phyloP scores from a whole-genome alignment of 2,113 vertebrate genomes.

The Cyanoliseus patagonus region DNA sequence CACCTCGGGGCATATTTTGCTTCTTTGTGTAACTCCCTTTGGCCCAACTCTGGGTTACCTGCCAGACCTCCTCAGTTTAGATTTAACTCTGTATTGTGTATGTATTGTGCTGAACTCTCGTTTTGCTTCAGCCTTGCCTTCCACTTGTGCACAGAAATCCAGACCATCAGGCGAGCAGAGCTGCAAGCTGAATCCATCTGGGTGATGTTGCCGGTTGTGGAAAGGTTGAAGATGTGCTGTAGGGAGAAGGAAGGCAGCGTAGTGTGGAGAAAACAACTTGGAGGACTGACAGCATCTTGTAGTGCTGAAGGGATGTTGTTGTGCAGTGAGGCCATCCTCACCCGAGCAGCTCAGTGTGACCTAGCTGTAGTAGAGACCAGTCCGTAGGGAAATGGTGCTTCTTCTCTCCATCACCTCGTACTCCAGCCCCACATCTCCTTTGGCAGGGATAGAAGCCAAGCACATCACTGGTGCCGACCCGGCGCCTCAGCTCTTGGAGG shows the following conservation, averaged over 20 bases:
- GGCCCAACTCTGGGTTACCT: neutral
- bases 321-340: neutral
- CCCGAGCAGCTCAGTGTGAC: neutral
- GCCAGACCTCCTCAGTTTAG: neutral
- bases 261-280: accelerated
- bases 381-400: neutral
- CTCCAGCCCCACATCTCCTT: neutral
- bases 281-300: neutral
- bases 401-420: neutral
- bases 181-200: neutral
- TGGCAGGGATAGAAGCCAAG: accelerated
- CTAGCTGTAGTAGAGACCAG: neutral
- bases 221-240: neutral
- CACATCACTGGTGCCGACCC: accelerated
- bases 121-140: neutral
- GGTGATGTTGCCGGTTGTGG: accelerated
- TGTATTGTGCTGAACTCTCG: neutral
- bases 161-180: accelerated
- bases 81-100: neutral
- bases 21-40: neutral
- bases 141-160: neutral
- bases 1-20: neutral
- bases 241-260: neutral
- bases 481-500: accelerated
- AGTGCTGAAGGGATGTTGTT: accelerated